Evolutionary conservation across 23 tunicate genomes (phyloP), one percentile per base, ranked within the genome.

Genomic region (Halocynthia roretzi): DNA sequence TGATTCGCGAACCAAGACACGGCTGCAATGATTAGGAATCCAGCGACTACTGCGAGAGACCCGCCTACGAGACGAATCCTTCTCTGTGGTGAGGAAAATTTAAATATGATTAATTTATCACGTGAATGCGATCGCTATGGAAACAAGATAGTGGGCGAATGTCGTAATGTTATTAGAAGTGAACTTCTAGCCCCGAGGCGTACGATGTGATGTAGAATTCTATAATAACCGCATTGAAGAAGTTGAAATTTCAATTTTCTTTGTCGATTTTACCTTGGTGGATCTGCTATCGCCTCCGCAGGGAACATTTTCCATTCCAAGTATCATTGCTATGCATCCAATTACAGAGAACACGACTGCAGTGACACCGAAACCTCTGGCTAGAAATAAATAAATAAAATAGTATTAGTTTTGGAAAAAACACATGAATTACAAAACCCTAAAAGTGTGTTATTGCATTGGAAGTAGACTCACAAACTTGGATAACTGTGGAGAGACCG

Each of bases 1-100:
- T 89, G 74, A 52, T 83, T 89, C 9, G 85, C 96, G 62, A 84
- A 89, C 96, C 96, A 89, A 22, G 96, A 89, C 53, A 78, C 88
- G 7, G 88, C 88, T 5, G 96, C 88, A 18, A 89, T 44, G 15
- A 89, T 68, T 23, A 83, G 78, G 19, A 89, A 61, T 50, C 84
- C 88, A 10, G 78, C 77, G 49, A 89, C 44, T 14, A 75, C 56
- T 6, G 77, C 77, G 51, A 83, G 56, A 6, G 69, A 55, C 5
- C 85, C 96, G 6, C 85, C 84, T 40, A 83, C 74, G 74, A 89
- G 21, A 21, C 96, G 96, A 51, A 89, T 67, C 11, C 88, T 85
- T 50, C 76, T 80, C 96, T 89, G 76, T 14, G 67, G 44, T 31
- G 4, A 31, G 44, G 44, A 31, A 31, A 31, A 31, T 31, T 31